phyloP scores from a whole-genome alignment of 2,797 vertebrate species.

The Gambusia yucatana region DNA sequence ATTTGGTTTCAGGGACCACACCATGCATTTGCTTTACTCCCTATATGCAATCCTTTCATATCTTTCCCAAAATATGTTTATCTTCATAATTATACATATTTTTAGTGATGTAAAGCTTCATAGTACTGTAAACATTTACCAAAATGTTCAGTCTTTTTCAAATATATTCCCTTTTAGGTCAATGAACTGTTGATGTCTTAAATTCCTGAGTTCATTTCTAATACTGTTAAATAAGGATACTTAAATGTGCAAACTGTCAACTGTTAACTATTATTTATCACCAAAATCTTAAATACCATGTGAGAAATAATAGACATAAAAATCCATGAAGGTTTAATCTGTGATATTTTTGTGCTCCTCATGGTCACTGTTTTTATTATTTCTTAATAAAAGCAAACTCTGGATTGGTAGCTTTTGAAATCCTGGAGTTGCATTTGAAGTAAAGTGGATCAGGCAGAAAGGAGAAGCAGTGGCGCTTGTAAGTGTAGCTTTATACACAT shows the following conservation, averaged over 20 bases:
- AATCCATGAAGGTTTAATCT: neutral
- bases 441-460: slow-evolving; percentile 45
- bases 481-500: slow-evolving; percentile 71
- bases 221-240: neutral
- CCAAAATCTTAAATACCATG: neutral
- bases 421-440: slow-evolving; percentile 41
- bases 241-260: no score
- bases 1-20: slow-evolving; percentile 64
- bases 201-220: neutral
- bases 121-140: neutral
- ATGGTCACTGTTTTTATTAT: neutral
- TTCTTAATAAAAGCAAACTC: slow-evolving; percentile 1
- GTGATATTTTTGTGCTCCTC: neutral
- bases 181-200: neutral
- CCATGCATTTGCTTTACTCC: slow-evolving; percentile 48
- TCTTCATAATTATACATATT: slow-evolving; percentile 2
- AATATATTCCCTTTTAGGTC: neutral
- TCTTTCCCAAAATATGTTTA: neutral
- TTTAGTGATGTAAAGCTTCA: neutral
- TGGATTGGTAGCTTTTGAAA: slow-evolving; percentile 31
- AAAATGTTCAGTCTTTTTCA: neutral
- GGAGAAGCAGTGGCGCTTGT: slow-evolving; percentile 55
- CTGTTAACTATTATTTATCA: neutral
- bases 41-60: slow-evolving; percentile 4
- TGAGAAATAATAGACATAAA: neutral